Conservation (phyloP, 2,888 invertebrate species). For the Hypselothyrea guttata region DNA sequence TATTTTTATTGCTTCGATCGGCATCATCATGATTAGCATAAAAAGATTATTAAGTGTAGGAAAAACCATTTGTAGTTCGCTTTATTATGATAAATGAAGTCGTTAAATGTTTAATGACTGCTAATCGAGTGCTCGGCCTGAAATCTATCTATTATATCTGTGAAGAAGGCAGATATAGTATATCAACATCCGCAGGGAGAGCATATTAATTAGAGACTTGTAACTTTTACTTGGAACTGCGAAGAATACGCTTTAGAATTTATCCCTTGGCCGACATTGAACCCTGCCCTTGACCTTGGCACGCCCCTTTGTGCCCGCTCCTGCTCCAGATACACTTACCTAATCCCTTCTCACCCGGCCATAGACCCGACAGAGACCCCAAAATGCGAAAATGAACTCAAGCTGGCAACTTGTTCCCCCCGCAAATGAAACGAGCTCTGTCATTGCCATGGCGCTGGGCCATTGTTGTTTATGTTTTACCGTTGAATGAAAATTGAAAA, state of each 20-base stretch:
- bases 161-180: no score
- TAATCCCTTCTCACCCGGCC: no score
- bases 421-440: neutral
- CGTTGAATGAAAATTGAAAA: slow-evolving; percentile 59
- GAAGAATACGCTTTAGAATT: neutral
- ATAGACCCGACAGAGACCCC: no score
- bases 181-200: neutral
- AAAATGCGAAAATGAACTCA: neutral
- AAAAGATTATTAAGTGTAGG: slow-evolving; percentile 9
- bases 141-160: no score
- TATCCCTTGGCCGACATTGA: slow-evolving; percentile 2
- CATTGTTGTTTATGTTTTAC: slow-evolving; percentile 19
- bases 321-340: no score
- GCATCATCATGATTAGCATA: slow-evolving; percentile 10
- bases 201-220: slow-evolving; percentile 6
- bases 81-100: slow-evolving; percentile 38
- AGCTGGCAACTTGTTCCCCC: slow-evolving; percentile 5
- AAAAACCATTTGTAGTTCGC: slow-evolving; percentile 6
- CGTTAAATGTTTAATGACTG: slow-evolving; percentile 36
- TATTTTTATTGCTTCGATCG: no score
- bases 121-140: slow-evolving; percentile 4
- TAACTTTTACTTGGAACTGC: neutral
- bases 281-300: slow-evolving; percentile 24
- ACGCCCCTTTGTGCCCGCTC: neutral
- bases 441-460: slow-evolving; percentile 27